Evolutionary conservation across 2,113 vertebrate species (phyloP), one percentile per base, ranked within the genome.

Genomic region (Elanoides forficatus): DNA sequence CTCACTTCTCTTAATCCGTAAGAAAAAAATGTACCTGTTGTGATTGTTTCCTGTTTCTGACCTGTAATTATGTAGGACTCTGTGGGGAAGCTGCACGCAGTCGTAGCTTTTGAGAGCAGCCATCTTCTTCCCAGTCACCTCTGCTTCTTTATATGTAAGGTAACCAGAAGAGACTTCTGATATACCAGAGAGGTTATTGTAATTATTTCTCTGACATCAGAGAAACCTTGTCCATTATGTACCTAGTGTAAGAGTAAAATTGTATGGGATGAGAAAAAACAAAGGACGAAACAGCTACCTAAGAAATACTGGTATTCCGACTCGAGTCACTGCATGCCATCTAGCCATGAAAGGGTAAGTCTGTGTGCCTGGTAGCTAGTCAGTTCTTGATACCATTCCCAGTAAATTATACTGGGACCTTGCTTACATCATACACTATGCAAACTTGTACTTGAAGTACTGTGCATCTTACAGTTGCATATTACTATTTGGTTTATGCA

Each of bases 61-160:
- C 88, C 93, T 95, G 86, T 96, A 97, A 90, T 73, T 91, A 63
- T 83, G 73, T 97, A 93, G 91, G 93, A 91, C 78, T 96, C 93
- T 97, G 93, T 93, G 97, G 94, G 94, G 88, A 93, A 91, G 95
- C 81, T 91, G 65, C 89, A 32, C 74, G 58, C 90, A 73, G 83
- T 84, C 89, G 86, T 95, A 97, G 91, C 93, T 97, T 97, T 97
- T 97, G 95, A 96, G 96, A 98, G 98, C 97, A 97, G 97, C 97
- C 95, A 93, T 98, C 98, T 95, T 96, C 60, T 96, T 94, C 90
- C 79, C 72, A 67, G 26, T 94, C 91, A 97, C 84, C n/a, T 93
- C 71, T 2, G 13, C 84, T 85, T 97, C 78, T 91, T 79, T 58
- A 8, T 45, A 18, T 29, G 38, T 94, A 53, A 89, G 6, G 5